phyloP scores from a whole-genome alignment of 2,113 vertebrate genomes.

The Reinhardtius hippoglossoides region DNA sequence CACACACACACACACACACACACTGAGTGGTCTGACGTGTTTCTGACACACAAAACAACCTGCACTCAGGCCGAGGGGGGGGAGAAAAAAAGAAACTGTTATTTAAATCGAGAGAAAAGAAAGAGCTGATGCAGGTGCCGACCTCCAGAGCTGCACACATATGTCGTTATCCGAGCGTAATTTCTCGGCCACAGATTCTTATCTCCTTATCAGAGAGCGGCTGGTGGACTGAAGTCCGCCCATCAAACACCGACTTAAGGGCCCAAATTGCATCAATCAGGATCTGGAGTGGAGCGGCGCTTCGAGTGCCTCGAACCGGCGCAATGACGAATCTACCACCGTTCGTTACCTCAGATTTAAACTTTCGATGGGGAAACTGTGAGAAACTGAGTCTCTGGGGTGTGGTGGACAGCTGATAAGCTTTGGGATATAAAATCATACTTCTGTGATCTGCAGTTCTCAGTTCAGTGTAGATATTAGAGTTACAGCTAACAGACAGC shows the following conservation, averaged over 20 bases:
- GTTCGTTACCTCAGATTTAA: constrained; percentile 50
- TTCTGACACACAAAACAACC: constrained; percentile 76
- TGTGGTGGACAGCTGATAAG: no score
- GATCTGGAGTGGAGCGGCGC: constrained; percentile 38
- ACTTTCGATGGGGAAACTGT: constrained; percentile 47
- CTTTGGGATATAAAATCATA: not conserved
- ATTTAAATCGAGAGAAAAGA: constrained; percentile 52
- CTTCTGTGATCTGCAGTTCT: not conserved
- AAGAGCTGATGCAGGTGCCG: constrained; percentile 79
- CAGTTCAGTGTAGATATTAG: not conserved
- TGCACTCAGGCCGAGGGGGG: constrained; percentile 47
- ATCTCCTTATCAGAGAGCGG: constrained; percentile 78
- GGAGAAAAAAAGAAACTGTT: not conserved
- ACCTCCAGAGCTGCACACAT: constrained; percentile 79
- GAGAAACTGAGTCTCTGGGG: constrained; percentile 37
- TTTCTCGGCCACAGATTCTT: constrained; percentile 79
- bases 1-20: constrained; percentile 28
- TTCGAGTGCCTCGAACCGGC: constrained; percentile 47
- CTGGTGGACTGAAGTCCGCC: constrained; percentile 65
- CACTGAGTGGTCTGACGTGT: constrained; percentile 65
- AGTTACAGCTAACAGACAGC: no score
- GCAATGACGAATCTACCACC: constrained; percentile 46
- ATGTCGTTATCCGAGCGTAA: constrained; percentile 80
- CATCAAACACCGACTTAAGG: constrained; percentile 59
- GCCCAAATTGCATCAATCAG: constrained; percentile 69